Evolutionary conservation across 2,113 vertebrate species (phyloP).

Genomic region (Phaethornis superciliosus): DNA sequence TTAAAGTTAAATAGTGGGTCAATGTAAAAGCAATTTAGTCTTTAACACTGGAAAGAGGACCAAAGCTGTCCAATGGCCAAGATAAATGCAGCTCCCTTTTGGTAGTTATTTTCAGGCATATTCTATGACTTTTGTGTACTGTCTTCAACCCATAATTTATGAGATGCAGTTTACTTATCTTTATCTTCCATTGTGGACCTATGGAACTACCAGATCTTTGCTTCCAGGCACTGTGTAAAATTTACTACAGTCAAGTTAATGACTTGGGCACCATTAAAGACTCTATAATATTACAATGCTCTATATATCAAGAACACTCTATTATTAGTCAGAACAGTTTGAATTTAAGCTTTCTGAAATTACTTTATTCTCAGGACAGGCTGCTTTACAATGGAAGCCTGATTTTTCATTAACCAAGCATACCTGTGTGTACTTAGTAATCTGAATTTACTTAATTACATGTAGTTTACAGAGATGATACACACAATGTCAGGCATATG

Average conservation of each 20-base stretch:
- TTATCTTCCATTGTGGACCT: not conserved
- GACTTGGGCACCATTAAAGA: not conserved
- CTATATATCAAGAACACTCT: not conserved
- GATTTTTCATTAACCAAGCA: not conserved
- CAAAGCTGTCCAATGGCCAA: not conserved
- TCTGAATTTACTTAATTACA: not conserved
- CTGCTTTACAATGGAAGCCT: not conserved
- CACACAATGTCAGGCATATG: not conserved
- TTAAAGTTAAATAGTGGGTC: not conserved
- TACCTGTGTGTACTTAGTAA: not conserved
- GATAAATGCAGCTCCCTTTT: not conserved
- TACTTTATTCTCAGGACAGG: not conserved
- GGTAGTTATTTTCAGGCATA: not conserved
- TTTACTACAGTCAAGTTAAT: not conserved
- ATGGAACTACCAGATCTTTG: not conserved
- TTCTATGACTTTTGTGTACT: not conserved
- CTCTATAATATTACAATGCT: not conserved
- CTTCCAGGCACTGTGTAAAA: not conserved
- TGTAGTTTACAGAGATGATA: not conserved
- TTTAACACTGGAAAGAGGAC: not conserved
- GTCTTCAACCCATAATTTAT: not conserved
- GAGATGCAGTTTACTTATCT: not conserved
- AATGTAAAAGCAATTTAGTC: not conserved
- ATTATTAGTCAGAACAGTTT: conserved; percentile 2
- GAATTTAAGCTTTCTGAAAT: conserved; percentile 18